Base-by-base conservation (phyloP, 2,113 vertebrate genomes). In the Hiodon alosoides region DNA sequence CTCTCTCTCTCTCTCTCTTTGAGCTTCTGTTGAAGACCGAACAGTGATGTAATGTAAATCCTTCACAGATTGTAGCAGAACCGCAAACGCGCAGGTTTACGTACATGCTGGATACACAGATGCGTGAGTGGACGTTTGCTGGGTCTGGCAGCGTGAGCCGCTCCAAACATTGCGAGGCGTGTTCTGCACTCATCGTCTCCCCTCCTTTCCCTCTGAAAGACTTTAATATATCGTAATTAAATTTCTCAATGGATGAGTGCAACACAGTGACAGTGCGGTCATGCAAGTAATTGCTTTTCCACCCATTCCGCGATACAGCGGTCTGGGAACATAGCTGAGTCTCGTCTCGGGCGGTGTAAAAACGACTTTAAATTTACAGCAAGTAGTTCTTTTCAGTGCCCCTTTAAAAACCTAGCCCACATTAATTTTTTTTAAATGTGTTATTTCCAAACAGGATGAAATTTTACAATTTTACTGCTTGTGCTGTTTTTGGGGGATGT, bases 281-380 rank as follows among this genome's bases (percentile, higher is more conserved):
- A 90, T 88, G 89, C 89, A 89, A 82, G 84, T 91, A 90, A 91
- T 89, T 90, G 86, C 82, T 80, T 85, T 81, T 85, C 80, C 73
- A 73, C 80, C 87, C 16, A 72, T 77, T 70, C 81, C 69, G 60
- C 16, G 81, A 70, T 75, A 69, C 77, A 67, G 62, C 54, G 75
- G 73, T 83, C 50, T 78, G 79, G 76, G 69, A 69, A 77, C 73
- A 31, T 71, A 71, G 70, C 61, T 58, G 11, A 77, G 75, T 82
- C 83, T 69, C 74, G 83, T 86, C 81, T 83, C 61, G 7, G 53
- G 14, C 66, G 82, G 78, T 81, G 78, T 78, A 79, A 69, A 53
- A 59, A 1, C 76, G 17, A 76, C 76, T 78, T 70, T 58, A 4
- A 51, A 58, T 80, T 73, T 64, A 54, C 53, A 55, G 17, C 51